Conservation (phyloP, 2,888 invertebrate species). For the Harpagoxenus sublaevis region DNA sequence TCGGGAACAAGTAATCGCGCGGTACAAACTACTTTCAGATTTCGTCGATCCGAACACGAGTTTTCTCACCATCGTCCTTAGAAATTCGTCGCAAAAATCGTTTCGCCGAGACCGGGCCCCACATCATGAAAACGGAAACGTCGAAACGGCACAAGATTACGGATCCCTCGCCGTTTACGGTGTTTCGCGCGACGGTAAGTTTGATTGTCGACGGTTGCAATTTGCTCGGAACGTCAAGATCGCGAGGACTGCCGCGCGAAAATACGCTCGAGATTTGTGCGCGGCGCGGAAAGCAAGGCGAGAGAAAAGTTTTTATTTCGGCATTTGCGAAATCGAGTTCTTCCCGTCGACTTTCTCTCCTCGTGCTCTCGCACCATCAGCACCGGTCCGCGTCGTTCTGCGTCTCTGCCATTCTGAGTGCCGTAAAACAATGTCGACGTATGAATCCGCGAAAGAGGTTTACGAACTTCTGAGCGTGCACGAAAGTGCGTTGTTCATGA, state of each 20-base stretch:
- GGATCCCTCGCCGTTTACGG: background rate
- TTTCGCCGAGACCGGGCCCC: background rate
- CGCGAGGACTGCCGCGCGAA: conserved; percentile 36
- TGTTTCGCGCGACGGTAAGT: conserved; percentile 56
- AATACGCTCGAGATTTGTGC: conserved; percentile 42
- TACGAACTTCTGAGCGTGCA: conserved; percentile 9
- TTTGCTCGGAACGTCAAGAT: conserved; percentile 57
- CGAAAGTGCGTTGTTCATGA: conserved; percentile 26
- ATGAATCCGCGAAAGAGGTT: conserved; percentile 39
- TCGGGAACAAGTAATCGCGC: conserved; percentile 1
- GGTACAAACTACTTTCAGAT: background rate
- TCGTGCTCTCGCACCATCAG: background rate
- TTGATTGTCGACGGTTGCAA: conserved; percentile 66
- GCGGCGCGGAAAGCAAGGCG: conserved; percentile 21
- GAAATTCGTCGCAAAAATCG: conserved; percentile 20
- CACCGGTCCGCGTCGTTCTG: background rate
- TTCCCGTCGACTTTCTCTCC: conserved; percentile 14
- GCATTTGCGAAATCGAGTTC: conserved; percentile 30
- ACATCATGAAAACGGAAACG: background rate
- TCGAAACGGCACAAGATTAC: conserved; percentile 7
- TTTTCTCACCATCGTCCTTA: background rate
- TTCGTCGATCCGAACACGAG: background rate
- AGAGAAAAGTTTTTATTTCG: conserved; percentile 56
- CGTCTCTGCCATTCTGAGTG: conserved; percentile 35
- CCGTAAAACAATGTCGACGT: conserved; percentile 60